A percentile compares a stretch with the other conserved stretches of the same genome.
These are phyloP conservation scores for Herpailurus yagouaroundi DNA, from an alignment of 2,113 vertebrate genomes.

Conservation along the genomic window DNA sequence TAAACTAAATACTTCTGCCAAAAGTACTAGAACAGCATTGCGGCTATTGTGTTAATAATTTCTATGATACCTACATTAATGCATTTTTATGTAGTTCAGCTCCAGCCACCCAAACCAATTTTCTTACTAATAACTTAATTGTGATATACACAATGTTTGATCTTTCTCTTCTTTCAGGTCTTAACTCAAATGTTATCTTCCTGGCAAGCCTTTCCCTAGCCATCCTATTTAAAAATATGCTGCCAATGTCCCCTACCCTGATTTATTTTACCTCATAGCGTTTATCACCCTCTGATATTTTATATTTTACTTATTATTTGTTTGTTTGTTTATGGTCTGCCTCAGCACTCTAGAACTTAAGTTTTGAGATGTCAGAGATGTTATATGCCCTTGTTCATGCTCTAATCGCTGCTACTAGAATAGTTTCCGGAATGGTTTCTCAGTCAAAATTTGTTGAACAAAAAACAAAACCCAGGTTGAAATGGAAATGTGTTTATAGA, in stretches of 20 bases:
- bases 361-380: neutral
- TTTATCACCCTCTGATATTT: neutral
- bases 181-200: neutral
- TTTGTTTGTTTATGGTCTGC: neutral
- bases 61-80: neutral
- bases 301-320: neutral
- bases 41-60: neutral
- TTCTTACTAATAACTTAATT: neutral
- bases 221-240: neutral
- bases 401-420: neutral
- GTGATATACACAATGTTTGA: neutral
- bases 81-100: neutral
- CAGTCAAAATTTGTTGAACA: neutral
- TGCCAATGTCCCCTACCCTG: neutral
- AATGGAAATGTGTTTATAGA: neutral
- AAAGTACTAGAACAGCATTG: neutral
- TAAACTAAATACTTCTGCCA: neutral
- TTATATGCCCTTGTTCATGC: neutral
- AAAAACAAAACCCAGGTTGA: neutral
- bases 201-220: neutral
- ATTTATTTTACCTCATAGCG: neutral
- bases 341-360: neutral
- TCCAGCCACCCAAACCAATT: neutral
- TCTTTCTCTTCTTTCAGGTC: neutral
- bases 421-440: neutral